Evolutionary conservation across 2,888 invertebrate genomes (phyloP), one percentile per base, ranked within the genome.

Genomic region (Melanchra persicariae): DNA sequence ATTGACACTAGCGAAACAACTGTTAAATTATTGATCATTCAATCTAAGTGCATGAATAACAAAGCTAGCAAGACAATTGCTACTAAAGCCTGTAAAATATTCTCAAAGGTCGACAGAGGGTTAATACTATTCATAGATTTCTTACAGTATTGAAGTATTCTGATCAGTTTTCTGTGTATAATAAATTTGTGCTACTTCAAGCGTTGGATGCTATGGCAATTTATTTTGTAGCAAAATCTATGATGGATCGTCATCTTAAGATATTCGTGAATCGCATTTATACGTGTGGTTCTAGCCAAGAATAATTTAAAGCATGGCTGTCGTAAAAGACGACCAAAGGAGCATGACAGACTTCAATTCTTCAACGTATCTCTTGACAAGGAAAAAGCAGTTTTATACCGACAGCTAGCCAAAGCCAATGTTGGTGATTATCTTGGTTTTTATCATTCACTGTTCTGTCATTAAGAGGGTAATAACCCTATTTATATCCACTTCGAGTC

Each of bases 91-190:
- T 66, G 37, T 66, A 77, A 65, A 60, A 60, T 65, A 78, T 66
- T 68, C 63, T 43, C 19, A 57, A 68, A 82, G 74, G 71, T 76
- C 74, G 45, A 51, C 22, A 15, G 58, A 67, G n/a, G 70, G 70
- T 81, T 77, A 81, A 81, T 79, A 66, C 30, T 83, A 83, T 83
- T 83, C 77, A 83, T 74, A 79, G 63, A 67, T 78, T 75, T 75
- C 59, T 74, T 69, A 67, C 17, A 57, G 58, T 67, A 67, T 43
- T 74, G 47, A 63, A 74, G 54, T 55, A 78, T 75, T 71, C 55
- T 49, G 52, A 71, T 57, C 57, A 34, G 30, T 62, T 54, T 34
- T 63, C 22, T 62, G 10, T 37, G 19, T 54, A 61, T 54, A 74
- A 59, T 55, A 76, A 70, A 73, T 60, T n/a, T 55, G 22, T 15